Percentiles rank a stretch among this genome's conserved stretches.
Evolutionary conservation across 2,797 vertebrate genomes (phyloP).

Genomic region (Peromyscus eremicus): DNA sequence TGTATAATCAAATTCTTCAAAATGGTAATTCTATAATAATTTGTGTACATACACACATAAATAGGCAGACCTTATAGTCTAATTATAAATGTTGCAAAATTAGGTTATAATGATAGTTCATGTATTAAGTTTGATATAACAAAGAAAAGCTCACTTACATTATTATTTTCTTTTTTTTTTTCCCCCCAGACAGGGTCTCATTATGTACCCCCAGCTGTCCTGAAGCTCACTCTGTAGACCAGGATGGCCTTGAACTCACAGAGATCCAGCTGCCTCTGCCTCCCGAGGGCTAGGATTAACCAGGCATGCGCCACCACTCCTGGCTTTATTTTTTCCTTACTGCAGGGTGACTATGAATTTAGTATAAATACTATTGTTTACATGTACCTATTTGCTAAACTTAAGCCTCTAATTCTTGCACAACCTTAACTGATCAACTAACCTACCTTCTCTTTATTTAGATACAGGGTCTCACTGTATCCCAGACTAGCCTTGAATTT

Average conservation of each 20-base stretch:
- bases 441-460: not conserved
- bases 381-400: not conserved
- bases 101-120: slow-evolving; percentile 23
- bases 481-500: not conserved
- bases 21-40: not conserved
- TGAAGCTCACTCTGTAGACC: not conserved
- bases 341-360: not conserved
- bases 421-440: slow-evolving; percentile 12
- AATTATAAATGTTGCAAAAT: slow-evolving; percentile 57
- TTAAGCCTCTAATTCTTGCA: not conserved
- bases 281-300: not conserved
- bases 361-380: not conserved
- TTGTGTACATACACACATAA: not conserved
- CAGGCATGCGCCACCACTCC: not conserved
- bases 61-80: slow-evolving; percentile 3
- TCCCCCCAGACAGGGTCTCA: not conserved
- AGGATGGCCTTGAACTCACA: not conserved
- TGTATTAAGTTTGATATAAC: not conserved
- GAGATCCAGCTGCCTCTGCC: not conserved
- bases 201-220: not conserved
- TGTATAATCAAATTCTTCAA: slow-evolving; percentile 41
- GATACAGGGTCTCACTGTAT: not conserved
- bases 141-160: slow-evolving; percentile 5
- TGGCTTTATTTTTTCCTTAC: not conserved
- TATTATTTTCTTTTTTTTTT: not conserved